A percentile compares a stretch with the other conserved stretches of the same genome.
These are phyloP conservation scores for Cordilura impudica DNA, from an alignment of 2,888 invertebrate species.

Conservation along the genomic window DNA sequence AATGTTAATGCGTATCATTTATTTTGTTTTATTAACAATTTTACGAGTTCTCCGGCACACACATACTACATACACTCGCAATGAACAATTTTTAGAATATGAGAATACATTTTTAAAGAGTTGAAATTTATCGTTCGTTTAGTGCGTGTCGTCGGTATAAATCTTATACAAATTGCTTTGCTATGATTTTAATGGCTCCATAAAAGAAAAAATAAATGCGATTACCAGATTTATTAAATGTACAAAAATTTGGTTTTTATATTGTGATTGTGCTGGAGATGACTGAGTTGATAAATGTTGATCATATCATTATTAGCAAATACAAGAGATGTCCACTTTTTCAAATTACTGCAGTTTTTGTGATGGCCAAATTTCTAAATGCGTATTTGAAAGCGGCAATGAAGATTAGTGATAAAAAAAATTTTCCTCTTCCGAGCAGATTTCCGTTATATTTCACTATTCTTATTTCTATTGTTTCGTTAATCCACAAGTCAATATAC, in stretches of 20 bases:
- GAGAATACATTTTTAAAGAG: conserved; percentile 39
- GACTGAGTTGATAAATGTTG: no score
- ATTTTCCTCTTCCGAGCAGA: no score
- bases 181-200: conserved; percentile 64
- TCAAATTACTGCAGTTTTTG: no score
- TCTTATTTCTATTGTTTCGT: background rate
- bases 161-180: conserved; percentile 66
- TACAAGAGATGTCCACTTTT: no score
- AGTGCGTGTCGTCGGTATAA: conserved; percentile 65
- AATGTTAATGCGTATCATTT: background rate
- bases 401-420: no score
- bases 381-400: no score
- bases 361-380: no score
- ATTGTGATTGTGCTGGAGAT: conserved; percentile 32
- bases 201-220: conserved; percentile 44
- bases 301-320: no score
- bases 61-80: no score
- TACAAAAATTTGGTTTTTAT: conserved; percentile 51
- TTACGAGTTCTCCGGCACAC: background rate
- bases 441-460: no score
- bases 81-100: background rate
- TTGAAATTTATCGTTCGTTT: conserved; percentile 64
- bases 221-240: conserved; percentile 54
- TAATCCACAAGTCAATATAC: no score
- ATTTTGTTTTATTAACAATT: background rate